These are phyloP conservation scores for Pteronura brasiliensis DNA, from an alignment of 2,113 vertebrate species.

Conservation along the genomic window DNA sequence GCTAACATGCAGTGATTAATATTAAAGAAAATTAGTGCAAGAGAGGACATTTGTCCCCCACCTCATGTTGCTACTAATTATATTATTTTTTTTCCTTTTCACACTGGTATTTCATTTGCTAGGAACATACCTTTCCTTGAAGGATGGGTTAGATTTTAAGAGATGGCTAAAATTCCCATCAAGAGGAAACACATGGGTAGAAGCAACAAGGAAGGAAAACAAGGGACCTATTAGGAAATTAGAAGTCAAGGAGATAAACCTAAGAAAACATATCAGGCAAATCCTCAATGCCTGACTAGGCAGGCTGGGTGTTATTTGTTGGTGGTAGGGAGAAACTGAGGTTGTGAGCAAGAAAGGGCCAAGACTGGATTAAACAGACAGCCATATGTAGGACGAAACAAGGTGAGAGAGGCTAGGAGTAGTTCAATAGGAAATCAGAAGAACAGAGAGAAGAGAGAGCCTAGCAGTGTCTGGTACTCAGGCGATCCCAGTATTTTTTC, in stretches of 20 bases:
- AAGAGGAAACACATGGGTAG: neutral
- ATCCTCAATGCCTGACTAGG: neutral
- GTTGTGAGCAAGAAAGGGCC: neutral
- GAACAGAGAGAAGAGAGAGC: neutral
- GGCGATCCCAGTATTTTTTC: neutral
- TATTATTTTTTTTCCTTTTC: neutral
- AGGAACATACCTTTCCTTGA: neutral
- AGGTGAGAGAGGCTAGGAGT: neutral
- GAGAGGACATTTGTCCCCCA: neutral
- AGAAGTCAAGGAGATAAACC: neutral
- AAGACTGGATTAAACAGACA: neutral
- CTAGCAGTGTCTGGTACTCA: neutral
- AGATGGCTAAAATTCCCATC: neutral
- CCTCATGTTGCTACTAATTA: neutral
- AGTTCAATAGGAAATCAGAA: neutral
- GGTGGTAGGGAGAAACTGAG: neutral
- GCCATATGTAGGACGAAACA: neutral
- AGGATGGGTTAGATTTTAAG: neutral
- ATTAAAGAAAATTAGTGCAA: neutral
- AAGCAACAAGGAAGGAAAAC: neutral
- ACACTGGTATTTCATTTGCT: neutral
- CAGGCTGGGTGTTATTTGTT: neutral
- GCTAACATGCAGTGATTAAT: neutral
- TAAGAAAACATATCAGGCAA: neutral
- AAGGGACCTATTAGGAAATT: neutral